Conservation (phyloP, 2,888 invertebrate genomes). For the Muschampia plurimacula region DNA sequence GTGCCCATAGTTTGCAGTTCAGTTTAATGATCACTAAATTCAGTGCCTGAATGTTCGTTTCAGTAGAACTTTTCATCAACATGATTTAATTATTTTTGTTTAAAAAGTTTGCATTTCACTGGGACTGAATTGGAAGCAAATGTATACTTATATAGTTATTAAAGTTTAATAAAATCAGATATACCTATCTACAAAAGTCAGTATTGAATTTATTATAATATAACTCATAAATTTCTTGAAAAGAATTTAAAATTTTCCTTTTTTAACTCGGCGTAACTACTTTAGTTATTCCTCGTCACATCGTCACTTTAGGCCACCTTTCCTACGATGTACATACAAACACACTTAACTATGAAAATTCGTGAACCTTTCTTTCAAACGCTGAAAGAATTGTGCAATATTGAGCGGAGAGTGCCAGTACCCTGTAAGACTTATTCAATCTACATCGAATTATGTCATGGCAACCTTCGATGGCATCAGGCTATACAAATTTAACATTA, state of each 20-base stretch:
- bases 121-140: no score
- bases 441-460: conserved; percentile 52
- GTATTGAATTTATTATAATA: no score
- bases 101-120: no score
- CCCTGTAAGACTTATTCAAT: conserved; percentile 56
- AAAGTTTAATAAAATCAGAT: no score
- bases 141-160: no score
- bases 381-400: conserved; percentile 54
- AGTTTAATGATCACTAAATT: no score
- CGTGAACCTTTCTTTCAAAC: conserved; percentile 56
- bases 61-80: no score
- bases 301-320: background rate
- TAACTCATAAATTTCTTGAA: no score
- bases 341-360: conserved; percentile 53
- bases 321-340: conserved; percentile 47
- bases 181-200: no score
- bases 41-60: no score
- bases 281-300: background rate
- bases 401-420: conserved; percentile 66
- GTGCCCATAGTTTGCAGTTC: no score
- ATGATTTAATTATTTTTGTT: no score
- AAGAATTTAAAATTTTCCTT: background rate
- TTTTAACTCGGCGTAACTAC: background rate
- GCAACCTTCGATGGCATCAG: conserved; percentile 51
- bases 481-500: conserved; percentile 23